Percentiles rank a stretch among this genome's conserved stretches.
These are phyloP conservation scores for Embidobia sp. DNA, from an alignment of 2,888 invertebrate species.

Conservation along the genomic window DNA sequence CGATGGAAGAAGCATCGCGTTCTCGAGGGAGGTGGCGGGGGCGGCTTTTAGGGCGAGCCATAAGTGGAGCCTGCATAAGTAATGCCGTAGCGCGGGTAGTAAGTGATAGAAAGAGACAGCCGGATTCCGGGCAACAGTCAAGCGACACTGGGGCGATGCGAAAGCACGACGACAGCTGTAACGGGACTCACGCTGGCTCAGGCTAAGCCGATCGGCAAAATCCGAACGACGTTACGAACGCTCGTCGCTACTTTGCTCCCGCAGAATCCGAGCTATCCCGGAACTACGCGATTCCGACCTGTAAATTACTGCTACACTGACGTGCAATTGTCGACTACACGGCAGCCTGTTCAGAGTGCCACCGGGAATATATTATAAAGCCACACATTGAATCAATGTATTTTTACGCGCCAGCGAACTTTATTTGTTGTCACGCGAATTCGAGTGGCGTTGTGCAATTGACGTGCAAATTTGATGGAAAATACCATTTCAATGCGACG, in stretches of 20 bases:
- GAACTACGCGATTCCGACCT: constrained; percentile 59
- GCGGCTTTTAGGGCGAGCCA: constrained; percentile 74
- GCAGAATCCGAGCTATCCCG: constrained; percentile 58
- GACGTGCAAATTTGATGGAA: too few species aligned
- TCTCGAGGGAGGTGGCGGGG: constrained; percentile 36
- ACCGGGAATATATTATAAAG: constrained; percentile 50
- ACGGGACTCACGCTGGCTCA: constrained; percentile 78
- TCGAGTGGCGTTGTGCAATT: background rate
- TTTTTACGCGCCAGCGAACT: constrained; percentile 22
- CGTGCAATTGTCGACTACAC: constrained; percentile 46
- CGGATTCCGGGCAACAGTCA: constrained; percentile 68
- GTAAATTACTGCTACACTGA: constrained; percentile 61
- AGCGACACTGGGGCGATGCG: constrained; percentile 67
- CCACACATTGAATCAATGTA: constrained; percentile 38
- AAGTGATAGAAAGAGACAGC: constrained; percentile 63
- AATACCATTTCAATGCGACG: too few species aligned
- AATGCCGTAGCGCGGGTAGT: constrained; percentile 71
- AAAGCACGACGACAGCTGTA: constrained; percentile 75
- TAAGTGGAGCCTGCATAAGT: constrained; percentile 79
- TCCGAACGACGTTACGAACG: constrained; percentile 62
- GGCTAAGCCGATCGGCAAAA: constrained; percentile 79
- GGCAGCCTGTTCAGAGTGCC: constrained; percentile 42
- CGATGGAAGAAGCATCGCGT: constrained; percentile 54
- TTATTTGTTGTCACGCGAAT: constrained; percentile 29
- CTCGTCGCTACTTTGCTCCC: constrained; percentile 62